A percentile compares a stretch with the other conserved stretches of the same genome.
Evolutionary conservation across 2,113 vertebrate species (phyloP).

Genomic region (Ictalurus furcatus): DNA sequence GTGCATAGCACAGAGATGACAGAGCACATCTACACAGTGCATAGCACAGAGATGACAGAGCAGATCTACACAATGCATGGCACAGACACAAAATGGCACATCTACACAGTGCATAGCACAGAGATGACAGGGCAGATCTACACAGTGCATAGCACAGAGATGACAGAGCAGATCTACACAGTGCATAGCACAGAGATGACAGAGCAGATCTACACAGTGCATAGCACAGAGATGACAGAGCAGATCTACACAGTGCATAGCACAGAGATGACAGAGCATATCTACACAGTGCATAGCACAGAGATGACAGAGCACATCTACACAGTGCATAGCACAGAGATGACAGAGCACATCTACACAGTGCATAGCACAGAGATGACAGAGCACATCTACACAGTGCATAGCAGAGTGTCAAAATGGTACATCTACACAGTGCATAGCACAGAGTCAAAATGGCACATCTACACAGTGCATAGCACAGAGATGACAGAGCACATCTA

Average conservation of each 20-base stretch:
- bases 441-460: too few relatives aligned
- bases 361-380: not conserved
- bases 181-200: not conserved
- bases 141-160: too few relatives aligned
- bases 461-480: too few relatives aligned
- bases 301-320: not conserved
- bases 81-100: not conserved
- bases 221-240: not conserved
- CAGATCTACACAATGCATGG: not conserved
- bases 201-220: too few relatives aligned
- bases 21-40: not conserved
- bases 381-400: not conserved
- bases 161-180: too few relatives aligned
- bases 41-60: not conserved
- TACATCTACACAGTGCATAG: too few relatives aligned
- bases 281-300: not conserved
- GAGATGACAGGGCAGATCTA: too few relatives aligned
- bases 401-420: not conserved
- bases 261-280: not conserved
- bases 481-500: too few relatives aligned
- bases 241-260: not conserved
- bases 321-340: not conserved
- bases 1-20: not conserved
- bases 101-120: not conserved
- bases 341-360: not conserved